A percentile compares a stretch with the other conserved stretches of the same genome.
Evolutionary conservation across 2,113 vertebrate genomes (phyloP).

Genomic region (Oophaga pumilio): DNA sequence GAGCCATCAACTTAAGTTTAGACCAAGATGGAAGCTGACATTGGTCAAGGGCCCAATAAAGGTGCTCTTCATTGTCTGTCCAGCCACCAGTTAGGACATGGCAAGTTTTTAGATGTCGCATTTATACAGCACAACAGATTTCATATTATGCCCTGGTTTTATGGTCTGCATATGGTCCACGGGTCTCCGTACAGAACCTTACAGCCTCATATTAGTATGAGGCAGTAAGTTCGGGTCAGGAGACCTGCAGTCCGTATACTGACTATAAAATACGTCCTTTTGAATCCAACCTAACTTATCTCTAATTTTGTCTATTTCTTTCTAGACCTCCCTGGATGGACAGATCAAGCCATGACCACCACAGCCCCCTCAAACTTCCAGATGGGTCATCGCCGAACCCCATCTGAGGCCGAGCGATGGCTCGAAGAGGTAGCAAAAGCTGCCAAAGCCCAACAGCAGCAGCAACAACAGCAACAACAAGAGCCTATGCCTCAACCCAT

Average conservation of each 20-base stretch:
- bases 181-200: too few species aligned
- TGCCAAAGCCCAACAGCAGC: conserved; percentile 78
- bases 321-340: conserved; percentile 68
- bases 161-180: too few species aligned
- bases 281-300: not conserved
- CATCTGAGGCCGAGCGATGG: conserved; percentile 90
- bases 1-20: not conserved
- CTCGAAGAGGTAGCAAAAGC: conserved; percentile 87
- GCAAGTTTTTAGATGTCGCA: not conserved
- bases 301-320: not conserved
- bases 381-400: conserved; percentile 83
- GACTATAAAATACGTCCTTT: too few species aligned
- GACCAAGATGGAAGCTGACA: not conserved
- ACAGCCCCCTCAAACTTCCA: conserved; percentile 72
- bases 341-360: conserved; percentile 64
- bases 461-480: conserved; percentile 64
- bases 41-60: not conserved
- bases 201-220: too few species aligned
- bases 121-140: not conserved
- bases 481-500: conserved; percentile 69
- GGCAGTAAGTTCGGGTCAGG: too few species aligned
- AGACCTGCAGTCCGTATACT: too few species aligned
- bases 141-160: too few species aligned
- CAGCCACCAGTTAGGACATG: not conserved
- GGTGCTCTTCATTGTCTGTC: not conserved